Evolutionary conservation across 1,140 invertebrate species (phyloP).

Genomic region (Nasonia longicornis): DNA sequence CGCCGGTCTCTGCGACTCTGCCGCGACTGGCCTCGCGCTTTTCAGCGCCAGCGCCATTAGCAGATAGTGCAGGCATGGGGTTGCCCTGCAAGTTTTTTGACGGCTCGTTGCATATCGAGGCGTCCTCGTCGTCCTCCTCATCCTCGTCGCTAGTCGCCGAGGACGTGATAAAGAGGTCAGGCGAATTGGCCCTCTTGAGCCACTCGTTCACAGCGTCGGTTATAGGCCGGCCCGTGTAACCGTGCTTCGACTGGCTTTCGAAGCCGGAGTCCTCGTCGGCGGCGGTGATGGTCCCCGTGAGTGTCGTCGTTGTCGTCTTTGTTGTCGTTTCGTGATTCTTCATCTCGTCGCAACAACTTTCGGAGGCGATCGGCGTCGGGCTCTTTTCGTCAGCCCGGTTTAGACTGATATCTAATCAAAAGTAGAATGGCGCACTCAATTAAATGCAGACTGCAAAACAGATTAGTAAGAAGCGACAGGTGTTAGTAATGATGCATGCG

Average conservation of each 20-base stretch:
- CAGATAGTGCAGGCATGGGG: constrained; percentile 72
- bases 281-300: neutral
- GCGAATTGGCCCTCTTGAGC: constrained; percentile 61
- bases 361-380: constrained; percentile 22
- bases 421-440: constrained; percentile 46
- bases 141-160: constrained; percentile 50
- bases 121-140: constrained; percentile 42
- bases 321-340: constrained; percentile 31
- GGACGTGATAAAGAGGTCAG: constrained; percentile 58
- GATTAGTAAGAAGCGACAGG: constrained; percentile 35
- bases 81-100: constrained; percentile 72
- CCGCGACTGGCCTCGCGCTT: constrained; percentile 57
- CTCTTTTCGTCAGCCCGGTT: constrained; percentile 39
- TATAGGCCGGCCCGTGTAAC: constrained; percentile 52
- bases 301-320: neutral
- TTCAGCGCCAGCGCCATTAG: constrained; percentile 62
- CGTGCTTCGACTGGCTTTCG: constrained; percentile 54
- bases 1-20: constrained; percentile 62
- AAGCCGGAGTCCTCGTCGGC: constrained; percentile 61
- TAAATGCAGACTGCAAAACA: constrained; percentile 43
- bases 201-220: constrained; percentile 67
- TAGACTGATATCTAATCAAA: constrained; percentile 47
- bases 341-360: constrained; percentile 41
- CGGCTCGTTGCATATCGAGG: constrained; percentile 52
- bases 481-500: constrained; percentile 35